Percentiles rank a stretch among this genome's conserved stretches.
Evolutionary conservation across 2,113 vertebrate species (phyloP).

Genomic region (Rynchops niger): DNA sequence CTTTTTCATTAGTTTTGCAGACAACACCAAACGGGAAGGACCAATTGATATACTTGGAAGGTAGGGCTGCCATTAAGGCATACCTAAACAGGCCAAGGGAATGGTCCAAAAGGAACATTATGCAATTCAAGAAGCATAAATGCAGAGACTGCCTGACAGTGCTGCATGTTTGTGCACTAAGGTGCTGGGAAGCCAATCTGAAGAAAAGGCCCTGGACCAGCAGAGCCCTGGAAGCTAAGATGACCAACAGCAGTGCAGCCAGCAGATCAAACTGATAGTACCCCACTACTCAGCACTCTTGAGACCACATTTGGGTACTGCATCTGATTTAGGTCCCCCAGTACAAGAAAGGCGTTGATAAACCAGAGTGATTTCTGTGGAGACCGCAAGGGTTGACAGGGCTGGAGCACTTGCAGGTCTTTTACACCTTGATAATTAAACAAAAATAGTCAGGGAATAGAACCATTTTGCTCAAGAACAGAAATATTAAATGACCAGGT

Average conservation of each 20-base stretch:
- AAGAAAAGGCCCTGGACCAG: neutral
- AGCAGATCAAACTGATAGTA: neutral
- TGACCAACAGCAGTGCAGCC: neutral
- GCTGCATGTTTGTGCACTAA: neutral
- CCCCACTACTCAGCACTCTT: neutral
- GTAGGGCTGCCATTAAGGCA: neutral
- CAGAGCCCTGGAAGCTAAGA: neutral
- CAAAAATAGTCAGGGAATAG: neutral
- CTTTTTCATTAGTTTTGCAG: neutral
- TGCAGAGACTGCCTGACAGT: neutral
- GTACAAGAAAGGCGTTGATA: neutral
- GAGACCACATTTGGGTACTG: neutral
- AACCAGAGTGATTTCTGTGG: neutral
- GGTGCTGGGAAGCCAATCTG: neutral
- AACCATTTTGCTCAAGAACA: neutral
- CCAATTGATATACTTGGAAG: neutral
- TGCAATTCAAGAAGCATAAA: neutral
- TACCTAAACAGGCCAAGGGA: neutral
- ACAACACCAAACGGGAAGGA: neutral
- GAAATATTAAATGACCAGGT: neutral
- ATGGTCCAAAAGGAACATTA: neutral
- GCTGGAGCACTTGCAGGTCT: neutral
- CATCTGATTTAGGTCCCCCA: neutral
- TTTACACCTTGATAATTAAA: neutral
- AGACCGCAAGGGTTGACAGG: neutral